Conservation (phyloP, 2,888 invertebrate genomes). For the Troides aeacus region DNA sequence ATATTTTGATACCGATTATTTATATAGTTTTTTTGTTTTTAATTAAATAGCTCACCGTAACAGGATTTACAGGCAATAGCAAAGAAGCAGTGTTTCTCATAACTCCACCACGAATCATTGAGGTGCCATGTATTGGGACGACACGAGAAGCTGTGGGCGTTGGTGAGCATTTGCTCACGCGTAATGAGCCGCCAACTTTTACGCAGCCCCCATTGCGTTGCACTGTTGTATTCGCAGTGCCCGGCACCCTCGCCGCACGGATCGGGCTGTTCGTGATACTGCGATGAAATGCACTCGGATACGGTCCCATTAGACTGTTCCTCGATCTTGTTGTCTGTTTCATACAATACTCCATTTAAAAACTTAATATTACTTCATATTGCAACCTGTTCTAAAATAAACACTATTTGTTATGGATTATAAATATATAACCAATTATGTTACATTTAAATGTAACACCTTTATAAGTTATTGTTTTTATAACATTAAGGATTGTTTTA, state of each 20-base stretch:
- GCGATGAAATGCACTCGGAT: slow-evolving; percentile 60
- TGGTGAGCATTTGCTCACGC: slow-evolving; percentile 58
- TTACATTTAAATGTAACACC: too few species aligned
- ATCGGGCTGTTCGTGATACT: slow-evolving; percentile 50
- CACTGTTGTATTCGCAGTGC: slow-evolving; percentile 56
- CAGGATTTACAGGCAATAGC: slow-evolving; percentile 78
- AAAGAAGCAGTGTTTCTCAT: slow-evolving; percentile 79
- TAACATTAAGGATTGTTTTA: neutral
- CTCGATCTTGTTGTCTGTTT: slow-evolving; percentile 57
- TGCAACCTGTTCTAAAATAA: neutral
- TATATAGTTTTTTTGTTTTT: neutral
- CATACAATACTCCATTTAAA: neutral
- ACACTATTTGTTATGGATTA: neutral
- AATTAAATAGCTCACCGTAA: slow-evolving; percentile 73
- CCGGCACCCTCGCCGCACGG: slow-evolving; percentile 42
- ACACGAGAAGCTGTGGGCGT: slow-evolving; percentile 43
- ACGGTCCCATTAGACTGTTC: slow-evolving; percentile 58
- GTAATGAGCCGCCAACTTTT: slow-evolving; percentile 33
- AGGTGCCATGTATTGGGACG: slow-evolving; percentile 49
- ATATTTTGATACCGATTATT: too few species aligned
- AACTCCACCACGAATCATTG: slow-evolving; percentile 69
- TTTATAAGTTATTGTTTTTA: neutral
- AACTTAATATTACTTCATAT: neutral
- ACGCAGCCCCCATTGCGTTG: slow-evolving; percentile 49
- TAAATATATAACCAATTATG: too few species aligned